Evolutionary conservation across 2,888 invertebrate species (phyloP).

Genomic region (Orchesellides sinensis): DNA sequence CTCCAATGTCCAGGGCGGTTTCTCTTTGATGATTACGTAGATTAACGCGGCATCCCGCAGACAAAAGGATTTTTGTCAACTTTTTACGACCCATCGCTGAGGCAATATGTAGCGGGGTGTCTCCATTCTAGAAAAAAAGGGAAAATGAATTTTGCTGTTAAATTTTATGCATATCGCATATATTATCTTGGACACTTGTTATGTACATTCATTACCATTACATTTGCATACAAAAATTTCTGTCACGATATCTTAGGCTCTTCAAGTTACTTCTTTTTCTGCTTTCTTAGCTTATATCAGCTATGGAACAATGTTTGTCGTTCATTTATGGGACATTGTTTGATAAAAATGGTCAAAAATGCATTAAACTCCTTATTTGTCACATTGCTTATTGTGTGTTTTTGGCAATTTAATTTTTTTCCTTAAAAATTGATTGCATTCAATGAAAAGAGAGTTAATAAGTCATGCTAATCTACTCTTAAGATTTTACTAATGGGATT

Average conservation of each 20-base stretch:
- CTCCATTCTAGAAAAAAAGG: slow-evolving; percentile 84
- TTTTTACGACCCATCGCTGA: slow-evolving; percentile 96
- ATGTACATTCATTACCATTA: slow-evolving; percentile 3
- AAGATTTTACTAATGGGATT: background rate
- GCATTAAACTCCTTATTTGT: slow-evolving; percentile 54
- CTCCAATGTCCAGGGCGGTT: slow-evolving; percentile 92
- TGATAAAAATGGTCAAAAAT: slow-evolving; percentile 41
- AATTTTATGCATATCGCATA: background rate
- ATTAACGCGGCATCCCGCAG: slow-evolving; percentile 87
- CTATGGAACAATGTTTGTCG: slow-evolving; percentile 1
- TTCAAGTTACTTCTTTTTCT: background rate
- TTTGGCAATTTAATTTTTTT: background rate
- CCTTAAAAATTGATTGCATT: background rate
- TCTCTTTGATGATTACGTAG: slow-evolving; percentile 91
- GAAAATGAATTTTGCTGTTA: background rate
- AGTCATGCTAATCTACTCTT: background rate
- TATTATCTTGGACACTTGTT: background rate
- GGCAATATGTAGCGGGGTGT: slow-evolving; percentile 95
- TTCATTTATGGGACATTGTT: background rate
- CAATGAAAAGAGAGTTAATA: too few relatives aligned
- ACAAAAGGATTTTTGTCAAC: slow-evolving; percentile 91
- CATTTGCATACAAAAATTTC: slow-evolving; percentile 31
- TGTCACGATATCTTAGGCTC: background rate
- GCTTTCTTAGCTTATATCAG: slow-evolving; percentile 4
- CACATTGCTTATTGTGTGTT: background rate